phyloP scores from a whole-genome alignment of 2,797 vertebrate genomes.

The Psittacula echo region DNA sequence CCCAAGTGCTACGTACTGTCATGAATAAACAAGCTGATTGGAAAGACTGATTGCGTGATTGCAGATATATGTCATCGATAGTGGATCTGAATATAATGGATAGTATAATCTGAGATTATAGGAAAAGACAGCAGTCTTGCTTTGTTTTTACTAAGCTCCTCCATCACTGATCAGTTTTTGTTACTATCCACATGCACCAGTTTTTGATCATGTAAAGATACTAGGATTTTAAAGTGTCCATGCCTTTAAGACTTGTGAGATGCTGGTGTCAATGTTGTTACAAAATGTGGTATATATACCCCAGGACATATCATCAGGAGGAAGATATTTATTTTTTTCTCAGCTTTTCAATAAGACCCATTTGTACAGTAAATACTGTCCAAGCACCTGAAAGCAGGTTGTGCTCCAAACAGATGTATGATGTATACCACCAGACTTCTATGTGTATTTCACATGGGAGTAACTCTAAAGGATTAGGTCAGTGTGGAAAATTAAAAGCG shows the following conservation, averaged over 20 bases:
- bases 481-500: neutral
- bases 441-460: neutral
- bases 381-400: neutral
- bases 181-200: neutral
- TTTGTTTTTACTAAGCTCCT: neutral
- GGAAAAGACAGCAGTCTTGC: neutral
- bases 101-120: neutral
- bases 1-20: rapidly evolving
- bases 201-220: neutral
- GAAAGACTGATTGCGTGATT: neutral
- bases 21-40: neutral
- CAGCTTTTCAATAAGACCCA: neutral
- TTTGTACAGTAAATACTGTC: neutral
- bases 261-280: neutral
- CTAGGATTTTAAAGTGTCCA: neutral
- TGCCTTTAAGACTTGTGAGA: neutral
- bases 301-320: neutral
- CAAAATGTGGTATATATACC: neutral
- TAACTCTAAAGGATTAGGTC: neutral
- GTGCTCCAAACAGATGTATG: neutral
- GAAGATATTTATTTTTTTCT: neutral
- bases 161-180: slow-evolving; percentile 12
- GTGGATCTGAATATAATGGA: neutral
- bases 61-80: neutral
- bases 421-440: neutral